Percentiles rank a stretch among this genome's conserved stretches.
These are phyloP conservation scores for Spermophilus dauricus DNA, from an alignment of 2,113 vertebrate species.

Conservation along the genomic window DNA sequence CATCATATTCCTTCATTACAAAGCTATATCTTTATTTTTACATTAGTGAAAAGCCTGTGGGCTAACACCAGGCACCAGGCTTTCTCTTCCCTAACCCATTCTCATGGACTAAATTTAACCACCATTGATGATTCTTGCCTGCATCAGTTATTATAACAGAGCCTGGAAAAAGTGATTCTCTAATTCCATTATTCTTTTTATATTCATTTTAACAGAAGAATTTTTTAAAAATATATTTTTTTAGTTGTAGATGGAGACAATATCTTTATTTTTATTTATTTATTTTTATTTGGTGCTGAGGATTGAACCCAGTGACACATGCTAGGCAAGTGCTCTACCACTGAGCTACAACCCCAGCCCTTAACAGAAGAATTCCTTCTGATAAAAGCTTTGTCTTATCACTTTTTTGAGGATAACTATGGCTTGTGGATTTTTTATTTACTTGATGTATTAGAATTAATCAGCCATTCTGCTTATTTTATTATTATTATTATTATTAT, in stretches of 20 bases:
- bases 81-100: neutral
- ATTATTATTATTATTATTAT: neutral
- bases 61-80: neutral
- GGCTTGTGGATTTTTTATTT: slow-evolving; percentile 4
- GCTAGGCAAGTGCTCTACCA: no score
- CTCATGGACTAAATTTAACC: neutral
- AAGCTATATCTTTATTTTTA: neutral
- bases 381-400: neutral
- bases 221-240: no score
- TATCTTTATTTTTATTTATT: no score
- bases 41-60: neutral
- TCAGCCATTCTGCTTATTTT: neutral
- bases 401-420: neutral
- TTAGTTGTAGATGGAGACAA: neutral
- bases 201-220: no score
- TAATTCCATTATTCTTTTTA: neutral
- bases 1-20: neutral
- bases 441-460: neutral
- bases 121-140: neutral
- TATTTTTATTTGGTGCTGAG: no score
- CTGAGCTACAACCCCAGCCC: no score
- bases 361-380: no score
- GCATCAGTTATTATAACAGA: neutral
- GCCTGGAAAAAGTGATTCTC: neutral
- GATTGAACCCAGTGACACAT: no score